Percentiles rank a stretch among this genome's conserved stretches.
phyloP scores from a whole-genome alignment of 2,888 invertebrate species.

The Ennomos quercinarius region DNA sequence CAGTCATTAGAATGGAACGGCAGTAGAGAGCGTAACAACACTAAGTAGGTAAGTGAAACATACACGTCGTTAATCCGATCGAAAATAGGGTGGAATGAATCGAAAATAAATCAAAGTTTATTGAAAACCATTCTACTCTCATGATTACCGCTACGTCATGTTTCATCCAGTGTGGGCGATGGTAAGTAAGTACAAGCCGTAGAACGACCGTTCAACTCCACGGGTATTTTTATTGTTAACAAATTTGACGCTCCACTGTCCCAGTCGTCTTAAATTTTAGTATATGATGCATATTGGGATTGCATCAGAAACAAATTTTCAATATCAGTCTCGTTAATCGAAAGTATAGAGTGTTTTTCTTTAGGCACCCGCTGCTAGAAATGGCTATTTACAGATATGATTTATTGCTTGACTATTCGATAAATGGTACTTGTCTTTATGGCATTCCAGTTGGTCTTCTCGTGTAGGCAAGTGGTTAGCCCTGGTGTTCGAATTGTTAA shows the following conservation, averaged over 20 bases:
- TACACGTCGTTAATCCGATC: neutral
- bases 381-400: slow-evolving; percentile 10
- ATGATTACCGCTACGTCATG: slow-evolving; percentile 65
- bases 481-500: too few relatives aligned
- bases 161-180: slow-evolving; percentile 58
- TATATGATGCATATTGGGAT: slow-evolving; percentile 28
- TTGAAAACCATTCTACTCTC: slow-evolving; percentile 64
- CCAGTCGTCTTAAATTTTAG: slow-evolving; percentile 37
- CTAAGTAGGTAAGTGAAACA: too few relatives aligned
- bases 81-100: slow-evolving; percentile 63
- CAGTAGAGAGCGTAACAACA: neutral
- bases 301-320: slow-evolving; percentile 36
- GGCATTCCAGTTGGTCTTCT: neutral
- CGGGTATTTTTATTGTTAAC: slow-evolving; percentile 60
- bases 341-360: slow-evolving; percentile 19
- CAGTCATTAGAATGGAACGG: too few relatives aligned
- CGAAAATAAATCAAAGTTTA: slow-evolving; percentile 65
- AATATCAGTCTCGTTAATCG: slow-evolving; percentile 39
- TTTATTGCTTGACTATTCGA: neutral
- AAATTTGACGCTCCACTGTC: slow-evolving; percentile 50
- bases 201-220: slow-evolving; percentile 54
- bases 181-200: slow-evolving; percentile 52
- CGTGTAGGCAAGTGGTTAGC: too few relatives aligned
- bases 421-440: neutral
- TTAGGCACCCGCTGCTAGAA: slow-evolving; percentile 13